phyloP scores from a whole-genome alignment of 2,888 invertebrate genomes.

The Acanthosepion pharaonis region DNA sequence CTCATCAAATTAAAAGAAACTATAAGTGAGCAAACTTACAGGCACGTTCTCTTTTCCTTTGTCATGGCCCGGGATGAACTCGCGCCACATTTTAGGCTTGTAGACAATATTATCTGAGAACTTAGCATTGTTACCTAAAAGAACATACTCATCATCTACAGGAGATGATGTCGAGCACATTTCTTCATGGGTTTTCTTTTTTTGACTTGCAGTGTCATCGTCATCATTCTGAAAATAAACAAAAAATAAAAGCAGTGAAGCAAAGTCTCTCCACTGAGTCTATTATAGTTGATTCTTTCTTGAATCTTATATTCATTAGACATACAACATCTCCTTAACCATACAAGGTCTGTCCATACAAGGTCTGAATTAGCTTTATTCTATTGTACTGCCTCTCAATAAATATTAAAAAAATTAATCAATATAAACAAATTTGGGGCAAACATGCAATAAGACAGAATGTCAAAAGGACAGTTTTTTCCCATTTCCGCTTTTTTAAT shows the following conservation, averaged over 20 bases:
- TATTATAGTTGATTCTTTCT: too few species aligned
- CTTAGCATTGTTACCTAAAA: conserved; percentile 71
- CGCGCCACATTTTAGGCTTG: conserved; percentile 54
- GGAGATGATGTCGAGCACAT: not conserved
- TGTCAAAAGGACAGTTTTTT: too few species aligned
- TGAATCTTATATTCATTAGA: too few species aligned
- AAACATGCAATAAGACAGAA: too few species aligned
- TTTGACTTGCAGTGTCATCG: not conserved
- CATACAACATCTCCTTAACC: too few species aligned
- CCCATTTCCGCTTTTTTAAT: too few species aligned
- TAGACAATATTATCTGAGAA: conserved; percentile 69
- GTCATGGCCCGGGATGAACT: conserved; percentile 25
- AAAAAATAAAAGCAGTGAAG: not conserved
- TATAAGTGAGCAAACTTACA: conserved; percentile 47
- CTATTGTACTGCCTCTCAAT: too few species aligned
- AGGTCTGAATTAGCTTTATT: too few species aligned
- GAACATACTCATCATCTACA: conserved; percentile 63
- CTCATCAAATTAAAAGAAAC: not conserved
- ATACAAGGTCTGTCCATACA: too few species aligned
- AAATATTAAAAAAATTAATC: too few species aligned
- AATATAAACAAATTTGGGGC: too few species aligned
- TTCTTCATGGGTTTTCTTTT: not conserved
- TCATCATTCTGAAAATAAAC: not conserved
- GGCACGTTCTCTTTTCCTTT: conserved; percentile 50
- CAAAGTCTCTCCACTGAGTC: not conserved